These are phyloP conservation scores for Siderastrea siderea DNA, from an alignment of 92 coral and sea anemone species.

Conservation along the genomic window DNA sequence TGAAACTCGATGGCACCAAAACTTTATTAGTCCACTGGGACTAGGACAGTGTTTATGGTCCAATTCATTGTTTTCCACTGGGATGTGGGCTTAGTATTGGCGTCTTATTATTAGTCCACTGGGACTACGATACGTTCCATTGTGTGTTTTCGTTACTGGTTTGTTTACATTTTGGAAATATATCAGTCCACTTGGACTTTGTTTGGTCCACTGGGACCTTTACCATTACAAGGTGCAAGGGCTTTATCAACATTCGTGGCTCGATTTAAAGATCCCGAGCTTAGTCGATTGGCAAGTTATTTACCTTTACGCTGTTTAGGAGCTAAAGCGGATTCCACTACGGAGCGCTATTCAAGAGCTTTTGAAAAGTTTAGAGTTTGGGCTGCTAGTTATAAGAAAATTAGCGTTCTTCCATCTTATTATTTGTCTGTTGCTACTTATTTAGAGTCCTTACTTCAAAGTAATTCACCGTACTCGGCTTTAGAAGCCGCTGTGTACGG, in stretches of 20 bases:
- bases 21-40: conserved; percentile 41
- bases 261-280: too few relatives aligned
- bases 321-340: too few relatives aligned
- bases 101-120: conserved; percentile 13
- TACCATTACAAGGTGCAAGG: conserved; percentile 42
- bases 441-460: conserved; percentile 50
- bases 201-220: conserved; percentile 28
- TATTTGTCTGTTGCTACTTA: conserved; percentile 46
- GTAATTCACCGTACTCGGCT: conserved; percentile 36
- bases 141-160: too few relatives aligned
- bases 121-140: background rate
- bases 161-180: too few relatives aligned
- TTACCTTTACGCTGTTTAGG: too few relatives aligned
- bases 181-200: conserved; percentile 31
- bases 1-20: conserved; percentile 13
- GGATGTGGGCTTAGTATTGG: too few relatives aligned
- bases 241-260: conserved; percentile 9
- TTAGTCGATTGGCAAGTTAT: too few relatives aligned
- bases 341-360: too few relatives aligned
- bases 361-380: too few relatives aligned
- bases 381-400: background rate
- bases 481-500: conserved; percentile 65
- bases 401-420: conserved; percentile 39
- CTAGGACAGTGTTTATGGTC: conserved; percentile 11
- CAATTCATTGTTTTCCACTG: too few relatives aligned